phyloP scores from a whole-genome alignment of 30 jellyfish, hydroid and myxozoan genomes.

The Morbakka virulenta region DNA sequence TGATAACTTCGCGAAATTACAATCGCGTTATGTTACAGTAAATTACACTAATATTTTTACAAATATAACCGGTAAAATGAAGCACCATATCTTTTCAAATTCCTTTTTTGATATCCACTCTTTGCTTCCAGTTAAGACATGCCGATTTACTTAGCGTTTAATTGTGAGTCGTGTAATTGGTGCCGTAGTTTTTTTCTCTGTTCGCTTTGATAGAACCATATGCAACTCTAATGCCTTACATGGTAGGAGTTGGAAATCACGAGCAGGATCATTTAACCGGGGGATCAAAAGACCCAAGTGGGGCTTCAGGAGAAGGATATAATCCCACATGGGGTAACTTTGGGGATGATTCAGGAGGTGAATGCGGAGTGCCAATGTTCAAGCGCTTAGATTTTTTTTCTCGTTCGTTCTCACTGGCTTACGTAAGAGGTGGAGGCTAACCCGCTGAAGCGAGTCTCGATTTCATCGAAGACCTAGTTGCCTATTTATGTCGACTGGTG shows the following conservation, averaged over 20 bases:
- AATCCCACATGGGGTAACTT: conserved; percentile 80
- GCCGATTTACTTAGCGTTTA: conserved; percentile 75
- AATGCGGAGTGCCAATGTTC: conserved; percentile 88
- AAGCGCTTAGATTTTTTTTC: conserved; percentile 79
- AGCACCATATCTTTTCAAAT: no score
- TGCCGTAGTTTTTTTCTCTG: no score
- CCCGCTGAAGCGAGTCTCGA: no score
- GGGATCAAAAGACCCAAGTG: conserved; percentile 74
- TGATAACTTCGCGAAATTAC: no score
- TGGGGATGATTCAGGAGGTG: conserved; percentile 90
- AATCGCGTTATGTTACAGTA: no score
- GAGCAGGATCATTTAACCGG: conserved; percentile 83
- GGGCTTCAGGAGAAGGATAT: conserved; percentile 61
- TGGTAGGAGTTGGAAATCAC: conserved; percentile 88
- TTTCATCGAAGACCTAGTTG: no score
- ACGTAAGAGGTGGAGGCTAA: no score
- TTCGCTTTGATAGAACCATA: conserved; percentile 64
- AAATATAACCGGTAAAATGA: no score
- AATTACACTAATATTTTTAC: no score
- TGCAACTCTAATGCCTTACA: conserved; percentile 74
- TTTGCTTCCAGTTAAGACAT: conserved; percentile 37
- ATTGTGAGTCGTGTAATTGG: conserved; percentile 42
- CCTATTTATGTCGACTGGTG: no score
- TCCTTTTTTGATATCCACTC: no score
- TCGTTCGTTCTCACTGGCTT: no score